These are phyloP conservation scores for Etheostoma cragini DNA, from an alignment of 2,113 vertebrate species.

Conservation along the genomic window DNA sequence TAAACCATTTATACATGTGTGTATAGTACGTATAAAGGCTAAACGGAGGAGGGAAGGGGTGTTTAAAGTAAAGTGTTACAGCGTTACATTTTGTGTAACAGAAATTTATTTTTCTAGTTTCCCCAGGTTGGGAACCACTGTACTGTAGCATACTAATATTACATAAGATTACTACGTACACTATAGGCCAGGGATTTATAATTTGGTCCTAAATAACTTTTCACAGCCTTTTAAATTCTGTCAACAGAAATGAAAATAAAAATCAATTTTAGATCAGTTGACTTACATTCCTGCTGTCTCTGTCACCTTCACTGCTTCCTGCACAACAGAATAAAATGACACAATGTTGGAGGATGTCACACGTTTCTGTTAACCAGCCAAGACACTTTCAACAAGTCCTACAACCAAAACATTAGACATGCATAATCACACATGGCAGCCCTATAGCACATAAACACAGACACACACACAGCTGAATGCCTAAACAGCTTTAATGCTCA, in stretches of 20 bases:
- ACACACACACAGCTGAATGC: constrained; percentile 39
- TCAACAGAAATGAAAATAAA: not conserved
- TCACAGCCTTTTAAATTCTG: not conserved
- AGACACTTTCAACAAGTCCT: constrained; percentile 58
- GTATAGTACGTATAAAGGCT: not conserved
- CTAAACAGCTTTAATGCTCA: constrained; percentile 54
- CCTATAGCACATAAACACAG: constrained; percentile 32
- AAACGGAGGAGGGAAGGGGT: not conserved
- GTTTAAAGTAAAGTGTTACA: not conserved
- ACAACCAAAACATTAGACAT: constrained; percentile 49
- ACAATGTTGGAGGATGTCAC: constrained; percentile 18
- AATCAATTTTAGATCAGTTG: not conserved
- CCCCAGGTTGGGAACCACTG: not conserved
- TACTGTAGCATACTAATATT: not conserved
- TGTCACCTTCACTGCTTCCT: constrained; percentile 64
- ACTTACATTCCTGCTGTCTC: constrained; percentile 64
- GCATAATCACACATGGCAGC: constrained; percentile 52
- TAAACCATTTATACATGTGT: not conserved
- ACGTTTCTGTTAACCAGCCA: constrained; percentile 29
- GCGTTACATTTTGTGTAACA: not conserved
- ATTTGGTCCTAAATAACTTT: not conserved
- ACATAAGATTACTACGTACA: not conserved
- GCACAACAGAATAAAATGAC: constrained; percentile 48
- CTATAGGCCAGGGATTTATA: not conserved
- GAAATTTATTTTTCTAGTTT: not conserved